phyloP scores from a whole-genome alignment of 2,888 invertebrate species.

The Drosophila imparisetae region DNA sequence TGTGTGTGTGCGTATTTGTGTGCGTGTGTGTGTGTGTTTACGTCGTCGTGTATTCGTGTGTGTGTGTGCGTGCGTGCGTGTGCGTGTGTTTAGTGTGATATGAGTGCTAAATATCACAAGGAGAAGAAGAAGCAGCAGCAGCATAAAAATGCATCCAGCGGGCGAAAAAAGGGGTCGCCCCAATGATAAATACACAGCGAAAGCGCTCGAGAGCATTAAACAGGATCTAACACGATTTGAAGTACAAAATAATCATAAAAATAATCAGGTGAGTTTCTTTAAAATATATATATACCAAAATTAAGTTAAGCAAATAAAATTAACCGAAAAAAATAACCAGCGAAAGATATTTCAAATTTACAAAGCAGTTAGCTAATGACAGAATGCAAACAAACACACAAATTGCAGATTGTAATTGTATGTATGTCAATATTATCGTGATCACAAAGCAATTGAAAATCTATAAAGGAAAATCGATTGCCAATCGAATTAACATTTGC shows the following conservation, averaged over 20 bases:
- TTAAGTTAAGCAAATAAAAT: neutral
- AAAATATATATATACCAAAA: neutral
- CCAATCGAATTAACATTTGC: neutral
- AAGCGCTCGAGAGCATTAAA: conserved; percentile 85
- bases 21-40: conserved; percentile 15
- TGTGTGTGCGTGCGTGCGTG: conserved; percentile 23
- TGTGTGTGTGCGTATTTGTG: conserved; percentile 14
- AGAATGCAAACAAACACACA: neutral
- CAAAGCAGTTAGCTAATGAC: neutral
- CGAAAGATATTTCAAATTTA: too few species aligned
- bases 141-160: conserved; percentile 84
- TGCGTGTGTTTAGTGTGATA: conserved; percentile 77
- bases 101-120: conserved; percentile 84
- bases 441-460: neutral
- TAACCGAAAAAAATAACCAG: neutral
- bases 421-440: neutral
- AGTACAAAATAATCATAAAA: conserved; percentile 85
- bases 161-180: conserved; percentile 85
- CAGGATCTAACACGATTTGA: conserved; percentile 84
- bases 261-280: conserved; percentile 81
- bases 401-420: neutral
- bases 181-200: conserved; percentile 85
- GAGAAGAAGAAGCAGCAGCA: conserved; percentile 72
- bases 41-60: conserved; percentile 32
- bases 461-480: neutral